A percentile compares a stretch with the other conserved stretches of the same genome.
Evolutionary conservation across 2,113 vertebrate genomes (phyloP).

Genomic region (Dendrocopos noguchii): DNA sequence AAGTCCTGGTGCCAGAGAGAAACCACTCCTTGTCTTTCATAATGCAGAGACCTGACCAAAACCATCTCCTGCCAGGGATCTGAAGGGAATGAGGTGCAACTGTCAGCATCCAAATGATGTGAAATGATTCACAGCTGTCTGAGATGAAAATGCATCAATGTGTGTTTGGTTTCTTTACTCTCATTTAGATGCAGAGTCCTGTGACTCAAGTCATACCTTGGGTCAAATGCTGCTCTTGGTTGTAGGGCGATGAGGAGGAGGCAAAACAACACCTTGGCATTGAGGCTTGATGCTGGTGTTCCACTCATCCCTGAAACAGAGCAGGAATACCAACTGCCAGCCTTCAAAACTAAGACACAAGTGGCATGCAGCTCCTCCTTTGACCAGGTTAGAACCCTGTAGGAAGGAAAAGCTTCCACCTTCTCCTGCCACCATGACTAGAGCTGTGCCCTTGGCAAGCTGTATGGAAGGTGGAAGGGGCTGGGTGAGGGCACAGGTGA

Average conservation of each 20-base stretch:
- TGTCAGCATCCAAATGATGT: background rate
- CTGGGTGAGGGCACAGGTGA: background rate
- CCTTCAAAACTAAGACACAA: background rate
- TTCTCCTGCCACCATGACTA: background rate
- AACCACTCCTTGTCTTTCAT: background rate
- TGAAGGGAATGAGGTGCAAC: background rate
- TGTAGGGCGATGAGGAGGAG: too few relatives aligned
- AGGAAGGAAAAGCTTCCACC: background rate
- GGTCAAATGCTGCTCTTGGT: background rate
- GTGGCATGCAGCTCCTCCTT: rapidly evolving
- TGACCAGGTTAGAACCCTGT: background rate
- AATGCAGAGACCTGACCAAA: background rate
- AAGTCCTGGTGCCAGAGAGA: background rate
- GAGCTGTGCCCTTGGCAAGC: background rate
- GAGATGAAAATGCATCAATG: background rate
- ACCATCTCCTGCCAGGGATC: background rate
- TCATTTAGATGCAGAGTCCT: background rate
- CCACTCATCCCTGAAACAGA: background rate
- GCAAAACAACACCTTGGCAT: background rate
- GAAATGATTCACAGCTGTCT: background rate
- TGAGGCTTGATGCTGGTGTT: background rate
- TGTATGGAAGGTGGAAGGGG: background rate
- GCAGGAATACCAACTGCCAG: background rate
- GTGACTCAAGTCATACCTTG: background rate
- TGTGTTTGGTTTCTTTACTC: too few relatives aligned